These are phyloP conservation scores for Apodemus agrarius DNA, from an alignment of 2,797 vertebrate species.

Conservation along the genomic window DNA sequence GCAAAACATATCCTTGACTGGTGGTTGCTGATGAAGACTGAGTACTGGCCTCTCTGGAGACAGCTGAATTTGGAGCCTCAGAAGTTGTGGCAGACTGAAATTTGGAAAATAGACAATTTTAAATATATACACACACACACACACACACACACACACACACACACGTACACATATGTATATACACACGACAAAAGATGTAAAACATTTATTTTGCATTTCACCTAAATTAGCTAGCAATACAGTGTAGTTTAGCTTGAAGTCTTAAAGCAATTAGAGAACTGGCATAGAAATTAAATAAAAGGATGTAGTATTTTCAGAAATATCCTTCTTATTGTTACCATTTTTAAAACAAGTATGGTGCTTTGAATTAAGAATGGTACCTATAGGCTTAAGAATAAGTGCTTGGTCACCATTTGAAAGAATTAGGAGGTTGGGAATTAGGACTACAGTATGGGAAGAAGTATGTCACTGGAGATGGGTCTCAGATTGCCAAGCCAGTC, in stretches of 20 bases:
- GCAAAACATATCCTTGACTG: constrained; percentile 95
- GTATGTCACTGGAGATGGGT: neutral
- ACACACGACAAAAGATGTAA: neutral
- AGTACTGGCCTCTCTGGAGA: constrained; percentile 82
- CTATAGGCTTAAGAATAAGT: neutral
- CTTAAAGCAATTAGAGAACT: neutral
- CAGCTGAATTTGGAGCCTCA: constrained; percentile 86
- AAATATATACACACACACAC: neutral
- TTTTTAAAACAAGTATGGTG: neutral
- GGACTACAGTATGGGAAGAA: neutral
- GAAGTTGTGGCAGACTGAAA: constrained; percentile 84
- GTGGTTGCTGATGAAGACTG: constrained; percentile 84
- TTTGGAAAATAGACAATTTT: constrained; percentile 16
- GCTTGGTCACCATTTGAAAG: neutral
- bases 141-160: constrained; percentile 19
- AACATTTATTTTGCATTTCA: constrained; percentile 52
- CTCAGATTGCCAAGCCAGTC: neutral
- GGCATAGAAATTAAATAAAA: constrained; percentile 24
- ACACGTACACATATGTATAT: neutral
- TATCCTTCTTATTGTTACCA: neutral
- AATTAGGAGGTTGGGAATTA: too few relatives aligned
- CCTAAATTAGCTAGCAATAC: constrained; percentile 36
- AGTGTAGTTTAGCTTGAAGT: constrained; percentile 43
- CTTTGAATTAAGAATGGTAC: neutral
- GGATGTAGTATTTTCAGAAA: constrained; percentile 13